Conservation (phyloP, 2,113 vertebrate species). For the Oncorhynchus clarkii region DNA sequence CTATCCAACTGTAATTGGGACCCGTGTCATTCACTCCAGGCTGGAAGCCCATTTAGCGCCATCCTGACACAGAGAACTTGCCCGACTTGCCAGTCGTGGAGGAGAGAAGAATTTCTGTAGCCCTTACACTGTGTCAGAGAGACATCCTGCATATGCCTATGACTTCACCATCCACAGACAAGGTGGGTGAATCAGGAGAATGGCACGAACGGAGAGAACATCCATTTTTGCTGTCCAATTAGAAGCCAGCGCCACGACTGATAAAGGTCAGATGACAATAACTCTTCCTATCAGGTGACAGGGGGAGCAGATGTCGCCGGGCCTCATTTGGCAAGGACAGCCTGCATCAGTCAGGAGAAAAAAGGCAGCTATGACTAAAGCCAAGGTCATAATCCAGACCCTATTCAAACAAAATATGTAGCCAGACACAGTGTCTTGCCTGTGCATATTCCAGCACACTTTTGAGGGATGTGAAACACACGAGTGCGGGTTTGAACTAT, state of each 20-base stretch:
- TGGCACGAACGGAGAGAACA: not conserved
- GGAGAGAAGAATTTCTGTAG: not conserved
- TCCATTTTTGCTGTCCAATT: constrained; percentile 5
- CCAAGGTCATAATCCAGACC: no score
- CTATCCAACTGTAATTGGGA: not conserved
- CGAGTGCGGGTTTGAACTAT: no score
- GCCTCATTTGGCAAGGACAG: no score
- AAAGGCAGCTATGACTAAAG: no score
- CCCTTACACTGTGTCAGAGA: not conserved
- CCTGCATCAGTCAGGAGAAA: no score
- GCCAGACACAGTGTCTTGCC: no score
- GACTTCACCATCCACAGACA: not conserved
- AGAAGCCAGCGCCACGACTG: not conserved
- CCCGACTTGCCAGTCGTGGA: not conserved
- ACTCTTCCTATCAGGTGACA: constrained; percentile 6
- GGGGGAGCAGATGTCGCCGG: no score
- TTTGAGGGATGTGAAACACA: no score
- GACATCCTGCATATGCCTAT: not conserved
- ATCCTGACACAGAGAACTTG: not conserved
- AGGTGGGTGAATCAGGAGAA: not conserved
- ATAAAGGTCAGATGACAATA: constrained; percentile 3
- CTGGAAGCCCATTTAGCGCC: not conserved
- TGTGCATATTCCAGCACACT: no score
- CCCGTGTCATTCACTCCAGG: not conserved
- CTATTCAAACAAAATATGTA: no score